Evolutionary conservation across 2,113 vertebrate genomes (phyloP), one percentile per base, ranked within the genome.

Genomic region (Aspiorhynchus laticeps): DNA sequence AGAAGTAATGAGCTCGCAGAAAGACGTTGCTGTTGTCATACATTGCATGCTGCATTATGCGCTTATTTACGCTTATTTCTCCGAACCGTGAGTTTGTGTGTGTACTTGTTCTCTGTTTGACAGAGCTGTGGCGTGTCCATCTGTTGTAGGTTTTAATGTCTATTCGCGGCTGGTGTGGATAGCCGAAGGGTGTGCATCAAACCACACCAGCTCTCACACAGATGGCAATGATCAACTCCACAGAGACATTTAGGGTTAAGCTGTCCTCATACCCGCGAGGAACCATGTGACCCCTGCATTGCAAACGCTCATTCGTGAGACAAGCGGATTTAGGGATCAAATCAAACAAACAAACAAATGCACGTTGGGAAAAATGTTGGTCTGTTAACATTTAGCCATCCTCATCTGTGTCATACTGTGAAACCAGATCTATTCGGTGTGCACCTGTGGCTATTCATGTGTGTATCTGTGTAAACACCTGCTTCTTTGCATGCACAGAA

Each of bases 111-210:
- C 48, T 87, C 67, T 56, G 51, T 86, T 74, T 24, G 43, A 86
- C 48, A 31, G 65, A 24, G 36, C 51, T 46, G 85, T n/a, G 41
- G 38, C 19, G 17, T 24, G 10, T 84, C 85, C 85, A 80, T 86
- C 85, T 86, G 77, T 81, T 86, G 43, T 59, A 48, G 61, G 75
- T 69, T 79, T 51, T 86, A n/a, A 77, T 79, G 75, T 86, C 75
- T 67, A 56, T 56, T 56, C 19, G 7, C 2, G 53, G 53, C 53
- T 21, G 53, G 31, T 38, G 11, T 38, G 38, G 61, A 48, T 83
- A 73, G 82, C 59, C 14, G n/a, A 65, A 67, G 75, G 28, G 21
- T 48, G 46, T 15, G 41, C 14, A 65, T 79, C 17, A 53, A 51
- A 63, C 53, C 43, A 43, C 15, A 41, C 15, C 53, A 43, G 69